Base-by-base conservation (phyloP, 1,140 invertebrate genomes). In the Zaprionus camerounensis region DNA sequence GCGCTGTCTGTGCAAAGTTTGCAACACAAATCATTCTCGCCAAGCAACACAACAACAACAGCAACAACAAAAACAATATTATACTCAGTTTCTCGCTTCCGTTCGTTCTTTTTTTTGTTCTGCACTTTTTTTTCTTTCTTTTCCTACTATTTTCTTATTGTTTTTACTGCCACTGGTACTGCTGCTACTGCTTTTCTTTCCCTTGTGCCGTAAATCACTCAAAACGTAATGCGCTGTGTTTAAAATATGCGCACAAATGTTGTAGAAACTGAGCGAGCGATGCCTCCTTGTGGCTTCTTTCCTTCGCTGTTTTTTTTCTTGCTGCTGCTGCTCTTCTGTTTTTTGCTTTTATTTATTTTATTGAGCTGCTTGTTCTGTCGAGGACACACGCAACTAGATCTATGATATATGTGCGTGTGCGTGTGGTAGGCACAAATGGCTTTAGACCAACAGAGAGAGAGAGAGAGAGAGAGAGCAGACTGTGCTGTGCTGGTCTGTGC, bases 171-270 rank as follows among this genome's bases (percentile, higher is more conserved):
- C 9, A 34, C n/a, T 53, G 59, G 49, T 20, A 57, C 55, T 70
- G 68, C 68, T 75, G 34, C 65, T 63, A 61, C 28, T 69, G 24
- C 53, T 61, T 51, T 61, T 44, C 12, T 51, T 61, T 44, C 12
- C 38, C 38, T 24, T 24, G 34, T 55, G 69, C 79, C 77, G 84
- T 86, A 86, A 86, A 86, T 86, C 83, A 86, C 80, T 86, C 83
- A 87, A 74, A 86, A 87, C 84, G 83, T 86, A 86, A 86, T 86
- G 83, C 84, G 49, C 75, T 81, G 82, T 84, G 78, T 80, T 84
- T 85, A 84, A 84, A 84, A 84, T 86, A 86, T 84, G 78, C 82
- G 82, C 82, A 71, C 69, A 81, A 85, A 85, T 78, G 78, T 73
- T 57, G 65, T 59, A 22, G 74, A 83, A 78, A 83, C 82, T 80